phyloP scores from a whole-genome alignment of 2,888 invertebrate species.

The Tetragnatha montana region DNA sequence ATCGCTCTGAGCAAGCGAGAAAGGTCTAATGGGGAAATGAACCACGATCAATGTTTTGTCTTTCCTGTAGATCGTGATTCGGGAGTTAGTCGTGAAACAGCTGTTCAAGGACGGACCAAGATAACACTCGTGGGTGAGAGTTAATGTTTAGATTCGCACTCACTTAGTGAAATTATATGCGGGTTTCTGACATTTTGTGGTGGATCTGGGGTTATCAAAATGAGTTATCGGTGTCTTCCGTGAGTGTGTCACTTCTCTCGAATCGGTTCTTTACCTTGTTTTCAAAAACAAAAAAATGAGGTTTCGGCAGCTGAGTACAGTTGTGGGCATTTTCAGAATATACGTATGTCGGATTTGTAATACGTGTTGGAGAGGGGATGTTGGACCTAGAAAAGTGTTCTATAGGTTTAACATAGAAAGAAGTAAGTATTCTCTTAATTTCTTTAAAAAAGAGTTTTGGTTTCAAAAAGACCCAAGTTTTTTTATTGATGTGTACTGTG shows the following conservation, averaged over 20 bases:
- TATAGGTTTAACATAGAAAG: too few relatives aligned
- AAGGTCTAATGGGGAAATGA: not conserved
- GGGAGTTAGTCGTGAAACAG: conserved; percentile 7
- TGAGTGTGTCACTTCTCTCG: not conserved
- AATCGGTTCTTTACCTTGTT: too few relatives aligned
- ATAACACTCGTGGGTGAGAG: conserved; percentile 23
- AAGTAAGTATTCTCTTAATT: too few relatives aligned
- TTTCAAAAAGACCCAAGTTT: too few relatives aligned
- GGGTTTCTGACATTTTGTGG: not conserved
- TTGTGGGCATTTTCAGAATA: too few relatives aligned
- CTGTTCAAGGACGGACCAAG: conserved; percentile 8
- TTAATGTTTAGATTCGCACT: conserved; percentile 24
- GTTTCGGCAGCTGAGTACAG: too few relatives aligned
- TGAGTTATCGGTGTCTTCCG: not conserved
- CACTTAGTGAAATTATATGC: conserved; percentile 4
- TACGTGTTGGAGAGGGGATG: too few relatives aligned
- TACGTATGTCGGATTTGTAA: too few relatives aligned
- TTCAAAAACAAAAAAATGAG: too few relatives aligned
- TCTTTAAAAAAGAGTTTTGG: too few relatives aligned
- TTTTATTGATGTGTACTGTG: too few relatives aligned
- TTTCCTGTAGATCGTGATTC: not conserved
- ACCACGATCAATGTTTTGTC: not conserved
- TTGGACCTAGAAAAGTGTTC: too few relatives aligned
- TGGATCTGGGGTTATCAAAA: not conserved
- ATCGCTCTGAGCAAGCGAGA: not conserved